Base-by-base conservation (phyloP, 2,888 invertebrate species). In the Chrysolina haemoptera region DNA sequence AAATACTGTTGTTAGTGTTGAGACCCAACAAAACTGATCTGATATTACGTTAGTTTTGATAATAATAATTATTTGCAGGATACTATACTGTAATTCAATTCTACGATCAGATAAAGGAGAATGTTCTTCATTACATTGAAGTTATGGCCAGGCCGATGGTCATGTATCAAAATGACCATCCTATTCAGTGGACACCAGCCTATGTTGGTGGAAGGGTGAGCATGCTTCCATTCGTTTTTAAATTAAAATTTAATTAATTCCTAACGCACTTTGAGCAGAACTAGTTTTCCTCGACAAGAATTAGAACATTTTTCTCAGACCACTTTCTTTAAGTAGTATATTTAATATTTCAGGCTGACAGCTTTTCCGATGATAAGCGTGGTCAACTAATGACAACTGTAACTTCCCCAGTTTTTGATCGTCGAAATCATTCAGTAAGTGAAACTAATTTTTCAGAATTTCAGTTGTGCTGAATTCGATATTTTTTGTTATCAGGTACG, bases 121-220 rank as follows among this genome's bases (percentile, higher is more conserved):
- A 97, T 87, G 98, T 99, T 53, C 91, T 99, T 84, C 96, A 98
- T 86, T 97, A 98, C 86, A 93, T 98, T 64, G 94, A 96, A 83
- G 98, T 99, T 18, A 92, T 99, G 90, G 97, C 98, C 14, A 91
- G 98, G 62, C 98, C 99, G 0, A 94, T 99, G 91, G 98, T 98
- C 41, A 94, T 98, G 91, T 96, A 96, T 86, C 94, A 96, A 86
- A 94, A 94, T 59, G 93, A 96, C 82, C 96, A 97, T 88, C 96
- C 97, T 0, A 94, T 96, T 62, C 94, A 97, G 82, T 99, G 99
- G 99, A 98, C 98, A 80, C 95, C 98, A 0, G 96, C 95, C 6
- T 98, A 95, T 87, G 90, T 95, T 69, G 95, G 94, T 67, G 95
- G 96, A 67, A 93, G 94, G 89, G 95, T 95, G 85, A 89, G 90